Evolutionary conservation across 2,113 vertebrate genomes (phyloP).

Genomic region (Aspidoscelis tigris): DNA sequence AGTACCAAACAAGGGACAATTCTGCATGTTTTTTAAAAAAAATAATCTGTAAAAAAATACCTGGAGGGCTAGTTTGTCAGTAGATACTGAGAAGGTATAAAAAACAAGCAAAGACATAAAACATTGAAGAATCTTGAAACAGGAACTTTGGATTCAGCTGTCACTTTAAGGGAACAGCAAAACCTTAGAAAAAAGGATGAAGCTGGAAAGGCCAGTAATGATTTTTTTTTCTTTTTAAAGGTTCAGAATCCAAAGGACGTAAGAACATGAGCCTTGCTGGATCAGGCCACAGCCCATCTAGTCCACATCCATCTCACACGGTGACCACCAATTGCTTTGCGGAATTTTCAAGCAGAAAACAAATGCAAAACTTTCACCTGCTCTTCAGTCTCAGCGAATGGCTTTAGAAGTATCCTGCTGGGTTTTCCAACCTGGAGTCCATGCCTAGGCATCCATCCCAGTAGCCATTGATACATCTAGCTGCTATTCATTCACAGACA

Average conservation of each 20-base stretch:
- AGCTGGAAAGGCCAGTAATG: background rate
- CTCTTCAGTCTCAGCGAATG: too few species aligned
- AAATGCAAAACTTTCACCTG: too few species aligned
- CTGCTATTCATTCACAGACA: slow-evolving; percentile 30
- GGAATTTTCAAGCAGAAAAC: too few species aligned
- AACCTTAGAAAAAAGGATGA: slow-evolving; percentile 28
- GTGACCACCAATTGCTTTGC: too few species aligned
- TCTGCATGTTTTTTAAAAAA: background rate
- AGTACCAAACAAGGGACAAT: background rate
- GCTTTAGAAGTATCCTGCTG: too few species aligned
- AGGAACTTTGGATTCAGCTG: background rate
- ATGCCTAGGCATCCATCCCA: too few species aligned
- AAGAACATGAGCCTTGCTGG: too few species aligned
- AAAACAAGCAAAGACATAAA: slow-evolving; percentile 45
- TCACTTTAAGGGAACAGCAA: slow-evolving; percentile 7
- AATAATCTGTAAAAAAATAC: slow-evolving; percentile 41
- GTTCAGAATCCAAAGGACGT: background rate
- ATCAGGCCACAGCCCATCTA: too few species aligned
- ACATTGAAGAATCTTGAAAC: background rate
- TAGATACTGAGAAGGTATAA: background rate
- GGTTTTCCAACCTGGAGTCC: too few species aligned
- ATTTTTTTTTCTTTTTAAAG: slow-evolving; percentile 9
- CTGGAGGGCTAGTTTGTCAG: slow-evolving; percentile 55
- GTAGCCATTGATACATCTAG: too few species aligned
- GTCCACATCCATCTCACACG: too few species aligned